Percentiles rank a stretch among this genome's conserved stretches.
phyloP scores from a whole-genome alignment of 2,888 invertebrate species.

The Drosophila fulvimacula region DNA sequence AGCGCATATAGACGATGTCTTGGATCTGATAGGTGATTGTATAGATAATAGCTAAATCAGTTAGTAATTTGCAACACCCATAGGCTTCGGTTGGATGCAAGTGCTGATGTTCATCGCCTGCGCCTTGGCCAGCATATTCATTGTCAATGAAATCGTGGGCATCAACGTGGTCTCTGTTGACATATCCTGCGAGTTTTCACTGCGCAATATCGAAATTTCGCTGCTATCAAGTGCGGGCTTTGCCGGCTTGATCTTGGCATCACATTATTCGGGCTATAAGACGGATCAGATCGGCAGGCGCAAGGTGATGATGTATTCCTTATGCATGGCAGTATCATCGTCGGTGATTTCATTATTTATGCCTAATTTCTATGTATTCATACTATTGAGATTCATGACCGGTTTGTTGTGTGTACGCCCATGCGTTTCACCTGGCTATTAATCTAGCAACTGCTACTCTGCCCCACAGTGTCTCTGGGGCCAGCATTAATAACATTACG shows the following conservation, averaged over 20 bases:
- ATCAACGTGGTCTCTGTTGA: constrained; percentile 9
- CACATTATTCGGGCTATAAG: constrained; percentile 37
- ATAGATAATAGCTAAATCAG: neutral
- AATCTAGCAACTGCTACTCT: neutral
- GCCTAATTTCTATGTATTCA: constrained; percentile 32
- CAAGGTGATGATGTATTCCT: constrained; percentile 13
- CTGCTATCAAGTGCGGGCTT: constrained; percentile 21
- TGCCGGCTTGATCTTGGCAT: constrained; percentile 28
- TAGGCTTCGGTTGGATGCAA: constrained; percentile 41
- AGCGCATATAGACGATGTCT: constrained; percentile 18
- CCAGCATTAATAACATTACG: constrained; percentile 17
- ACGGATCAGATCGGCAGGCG: constrained; percentile 43
- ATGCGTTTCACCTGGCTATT: neutral
- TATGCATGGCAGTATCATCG: neutral
- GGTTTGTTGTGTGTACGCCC: constrained; percentile 40
- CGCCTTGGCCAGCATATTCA: constrained; percentile 1
- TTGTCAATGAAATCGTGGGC: constrained; percentile 22
- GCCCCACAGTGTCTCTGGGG: constrained; percentile 32
- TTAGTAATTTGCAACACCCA: neutral
- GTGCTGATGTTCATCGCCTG: constrained; percentile 4
- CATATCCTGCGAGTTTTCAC: constrained; percentile 24
- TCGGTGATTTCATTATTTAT: constrained; percentile 28
- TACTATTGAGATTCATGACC: constrained; percentile 30
- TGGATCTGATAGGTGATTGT: constrained; percentile 39
- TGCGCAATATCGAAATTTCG: neutral